A percentile compares a stretch with the other conserved stretches of the same genome.
These are phyloP conservation scores for Nemoura dubitans DNA, from an alignment of 2,888 invertebrate genomes.

Conservation along the genomic window DNA sequence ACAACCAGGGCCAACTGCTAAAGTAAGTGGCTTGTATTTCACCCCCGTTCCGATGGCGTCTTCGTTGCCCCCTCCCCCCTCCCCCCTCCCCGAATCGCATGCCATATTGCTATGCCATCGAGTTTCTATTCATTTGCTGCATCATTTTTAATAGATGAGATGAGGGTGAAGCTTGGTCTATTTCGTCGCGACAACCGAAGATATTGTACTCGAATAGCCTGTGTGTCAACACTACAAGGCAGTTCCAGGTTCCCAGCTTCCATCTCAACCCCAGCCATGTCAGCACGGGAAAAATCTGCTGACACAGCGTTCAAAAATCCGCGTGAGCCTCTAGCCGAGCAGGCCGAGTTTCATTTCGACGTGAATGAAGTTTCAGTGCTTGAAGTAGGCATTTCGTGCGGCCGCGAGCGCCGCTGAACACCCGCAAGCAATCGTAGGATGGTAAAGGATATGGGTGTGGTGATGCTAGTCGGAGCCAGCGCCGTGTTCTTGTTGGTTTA, in stretches of 20 bases:
- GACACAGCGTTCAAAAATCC: neutral
- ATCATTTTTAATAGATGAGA: neutral
- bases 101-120: neutral
- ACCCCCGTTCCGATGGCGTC: neutral
- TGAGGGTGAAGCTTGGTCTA: neutral
- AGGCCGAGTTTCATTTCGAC: neutral
- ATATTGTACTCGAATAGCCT: neutral
- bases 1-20: neutral
- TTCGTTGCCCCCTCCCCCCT: neutral
- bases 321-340: neutral
- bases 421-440: conserved; percentile 10
- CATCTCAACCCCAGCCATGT: neutral
- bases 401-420: neutral
- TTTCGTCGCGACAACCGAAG: neutral
- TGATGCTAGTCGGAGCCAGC: neutral
- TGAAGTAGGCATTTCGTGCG: neutral
- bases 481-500: neutral
- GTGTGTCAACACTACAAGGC: neutral
- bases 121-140: neutral
- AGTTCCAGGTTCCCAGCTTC: neutral
- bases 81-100: neutral
- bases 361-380: neutral
- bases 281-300: neutral
- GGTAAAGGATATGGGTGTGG: conserved; percentile 13
- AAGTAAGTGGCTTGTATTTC: neutral